These are phyloP conservation scores for Cynodonichthys magdalenae DNA, from an alignment of 2,797 vertebrate genomes.

Conservation along the genomic window DNA sequence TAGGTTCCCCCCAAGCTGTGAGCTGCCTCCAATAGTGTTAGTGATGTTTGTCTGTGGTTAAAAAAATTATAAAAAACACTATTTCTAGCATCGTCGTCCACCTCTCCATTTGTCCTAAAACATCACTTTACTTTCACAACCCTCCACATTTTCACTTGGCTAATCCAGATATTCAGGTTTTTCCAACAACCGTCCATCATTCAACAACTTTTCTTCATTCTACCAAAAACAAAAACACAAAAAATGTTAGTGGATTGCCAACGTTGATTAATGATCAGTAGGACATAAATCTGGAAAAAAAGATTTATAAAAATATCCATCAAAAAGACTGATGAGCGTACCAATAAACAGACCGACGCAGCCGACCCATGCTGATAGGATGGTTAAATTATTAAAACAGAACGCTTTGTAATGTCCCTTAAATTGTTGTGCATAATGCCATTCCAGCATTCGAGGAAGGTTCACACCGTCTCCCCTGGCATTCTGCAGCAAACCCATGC, in stretches of 20 bases:
- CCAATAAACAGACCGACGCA: neutral
- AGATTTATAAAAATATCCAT: conserved; percentile 9
- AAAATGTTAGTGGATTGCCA: conserved; percentile 12
- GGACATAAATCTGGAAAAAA: neutral
- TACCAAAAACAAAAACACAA: too few relatives aligned
- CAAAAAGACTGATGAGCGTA: conserved; percentile 15
- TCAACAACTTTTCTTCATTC: too few relatives aligned
- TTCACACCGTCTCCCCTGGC: conserved; percentile 35
- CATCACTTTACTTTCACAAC: too few relatives aligned
- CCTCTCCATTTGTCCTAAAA: too few relatives aligned
- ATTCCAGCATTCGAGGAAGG: conserved; percentile 17
- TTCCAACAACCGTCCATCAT: too few relatives aligned
- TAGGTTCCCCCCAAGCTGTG: too few relatives aligned
- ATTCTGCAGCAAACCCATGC: conserved; percentile 33
- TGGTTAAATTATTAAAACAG: conserved; percentile 13
- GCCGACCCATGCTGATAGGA: neutral
- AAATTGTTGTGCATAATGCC: conserved; percentile 23
- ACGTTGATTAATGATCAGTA: conserved; percentile 18
- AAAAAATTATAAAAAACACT: too few relatives aligned
- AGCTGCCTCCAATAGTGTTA: too few relatives aligned
- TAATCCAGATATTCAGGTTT: too few relatives aligned
- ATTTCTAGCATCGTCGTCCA: too few relatives aligned
- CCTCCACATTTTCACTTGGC: too few relatives aligned
- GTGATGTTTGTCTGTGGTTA: too few relatives aligned
- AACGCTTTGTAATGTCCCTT: conserved; percentile 12